These are phyloP conservation scores for Sprattus sprattus DNA, from an alignment of 2,113 vertebrate species.

Conservation along the genomic window DNA sequence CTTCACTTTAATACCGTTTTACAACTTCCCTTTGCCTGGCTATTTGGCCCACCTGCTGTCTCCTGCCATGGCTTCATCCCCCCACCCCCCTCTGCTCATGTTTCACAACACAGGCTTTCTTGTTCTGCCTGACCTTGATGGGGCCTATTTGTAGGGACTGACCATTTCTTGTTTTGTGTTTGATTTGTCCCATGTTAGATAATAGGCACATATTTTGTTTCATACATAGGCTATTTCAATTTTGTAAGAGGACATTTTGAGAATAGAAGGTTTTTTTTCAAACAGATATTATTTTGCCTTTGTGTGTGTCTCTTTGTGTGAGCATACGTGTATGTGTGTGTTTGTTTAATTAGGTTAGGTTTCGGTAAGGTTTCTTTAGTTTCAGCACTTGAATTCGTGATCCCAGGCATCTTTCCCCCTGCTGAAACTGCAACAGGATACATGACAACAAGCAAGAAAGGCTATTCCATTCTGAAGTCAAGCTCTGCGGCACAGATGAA, in stretches of 20 bases:
- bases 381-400: conserved; percentile 1
- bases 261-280: not conserved
- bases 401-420: not conserved
- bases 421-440: conserved; percentile 5
- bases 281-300: not conserved
- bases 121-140: not conserved
- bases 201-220: not conserved
- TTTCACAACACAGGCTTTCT: not conserved
- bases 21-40: conserved; percentile 7
- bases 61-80: not conserved
- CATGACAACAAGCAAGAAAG: not conserved
- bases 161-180: not conserved
- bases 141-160: not conserved
- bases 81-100: not conserved
- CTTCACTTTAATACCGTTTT: not conserved
- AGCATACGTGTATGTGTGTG: not conserved
- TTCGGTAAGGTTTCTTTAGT: conserved; percentile 6
- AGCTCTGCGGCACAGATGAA: not conserved
- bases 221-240: not conserved
- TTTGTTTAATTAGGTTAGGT: not conserved
- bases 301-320: not conserved
- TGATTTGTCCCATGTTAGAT: not conserved
- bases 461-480: not conserved
- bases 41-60: not conserved
- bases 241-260: not conserved